Conservation (phyloP, 2,888 invertebrate genomes). For the Melanchra persicariae region DNA sequence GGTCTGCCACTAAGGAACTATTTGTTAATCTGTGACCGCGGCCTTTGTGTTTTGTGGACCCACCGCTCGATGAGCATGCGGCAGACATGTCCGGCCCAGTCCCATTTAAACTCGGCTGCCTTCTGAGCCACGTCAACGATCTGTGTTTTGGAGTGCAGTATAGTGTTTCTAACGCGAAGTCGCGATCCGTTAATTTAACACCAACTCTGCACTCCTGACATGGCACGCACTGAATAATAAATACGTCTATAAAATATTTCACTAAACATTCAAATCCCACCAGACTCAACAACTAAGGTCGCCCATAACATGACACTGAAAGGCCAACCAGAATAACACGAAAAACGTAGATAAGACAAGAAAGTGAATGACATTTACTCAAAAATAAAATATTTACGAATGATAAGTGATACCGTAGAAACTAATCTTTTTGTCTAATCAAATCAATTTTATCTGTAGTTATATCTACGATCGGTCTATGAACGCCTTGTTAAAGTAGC, state of each 20-base stretch:
- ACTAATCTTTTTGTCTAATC: constrained; percentile 40
- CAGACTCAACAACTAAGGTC: background rate
- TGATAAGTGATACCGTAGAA: constrained; percentile 20
- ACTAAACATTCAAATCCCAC: background rate
- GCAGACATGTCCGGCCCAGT: too few species aligned
- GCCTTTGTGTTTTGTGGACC: too few species aligned
- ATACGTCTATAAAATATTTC: background rate
- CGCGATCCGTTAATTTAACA: too few species aligned
- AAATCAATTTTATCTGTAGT: constrained; percentile 31
- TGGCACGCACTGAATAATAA: too few species aligned
- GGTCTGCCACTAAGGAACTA: too few species aligned
- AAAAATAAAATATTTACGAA: constrained; percentile 29
- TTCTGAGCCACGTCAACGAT: too few species aligned
- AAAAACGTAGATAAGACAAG: constrained; percentile 16
- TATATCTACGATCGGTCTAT: constrained; percentile 14
- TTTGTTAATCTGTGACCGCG: too few species aligned
- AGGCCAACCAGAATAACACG: background rate
- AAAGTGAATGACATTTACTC: constrained; percentile 31
- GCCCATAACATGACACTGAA: constrained; percentile 5
- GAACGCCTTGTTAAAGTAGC: constrained; percentile 27
- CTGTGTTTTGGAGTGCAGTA: too few species aligned
- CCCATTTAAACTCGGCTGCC: too few species aligned
- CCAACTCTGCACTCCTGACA: too few species aligned
- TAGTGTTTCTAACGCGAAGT: too few species aligned
- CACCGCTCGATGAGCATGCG: too few species aligned